Conservation (phyloP, 2,888 invertebrate genomes). For the Cetonia aurata region DNA sequence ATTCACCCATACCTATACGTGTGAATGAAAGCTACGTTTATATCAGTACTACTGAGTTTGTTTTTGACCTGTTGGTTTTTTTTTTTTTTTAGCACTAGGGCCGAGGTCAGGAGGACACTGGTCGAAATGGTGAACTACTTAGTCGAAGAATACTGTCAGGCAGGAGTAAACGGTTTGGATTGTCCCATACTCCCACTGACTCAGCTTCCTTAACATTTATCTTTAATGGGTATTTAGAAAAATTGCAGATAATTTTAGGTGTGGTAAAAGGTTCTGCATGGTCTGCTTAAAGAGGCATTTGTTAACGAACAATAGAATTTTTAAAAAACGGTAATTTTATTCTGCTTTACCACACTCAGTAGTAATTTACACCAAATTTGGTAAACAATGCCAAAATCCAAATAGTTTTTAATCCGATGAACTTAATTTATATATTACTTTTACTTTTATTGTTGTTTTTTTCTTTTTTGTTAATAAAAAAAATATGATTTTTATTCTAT, state of each 20-base stretch:
- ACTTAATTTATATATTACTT: neutral
- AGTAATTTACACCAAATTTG: neutral
- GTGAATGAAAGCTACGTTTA: neutral
- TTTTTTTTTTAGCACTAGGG: conserved; percentile 1
- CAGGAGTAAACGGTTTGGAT: conserved; percentile 74
- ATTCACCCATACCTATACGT: no score
- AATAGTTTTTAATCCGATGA: neutral
- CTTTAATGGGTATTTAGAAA: no score
- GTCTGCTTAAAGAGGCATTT: no score
- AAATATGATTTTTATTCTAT: neutral
- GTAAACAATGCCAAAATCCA: neutral
- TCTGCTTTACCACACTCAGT: no score
- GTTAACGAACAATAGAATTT: no score
- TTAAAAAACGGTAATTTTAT: no score
- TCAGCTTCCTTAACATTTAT: no score
- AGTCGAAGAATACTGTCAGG: conserved; percentile 85
- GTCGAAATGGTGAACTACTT: neutral
- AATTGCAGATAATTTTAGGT: no score
- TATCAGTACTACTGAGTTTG: neutral
- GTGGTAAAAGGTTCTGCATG: no score
- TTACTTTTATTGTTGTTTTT: no score
- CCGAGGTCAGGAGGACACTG: neutral
- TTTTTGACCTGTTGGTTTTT: neutral
- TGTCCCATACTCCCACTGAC: neutral
- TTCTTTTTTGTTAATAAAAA: neutral